These are phyloP conservation scores for Poecile montanus DNA, from an alignment of 2,797 vertebrate species.

Conservation along the genomic window DNA sequence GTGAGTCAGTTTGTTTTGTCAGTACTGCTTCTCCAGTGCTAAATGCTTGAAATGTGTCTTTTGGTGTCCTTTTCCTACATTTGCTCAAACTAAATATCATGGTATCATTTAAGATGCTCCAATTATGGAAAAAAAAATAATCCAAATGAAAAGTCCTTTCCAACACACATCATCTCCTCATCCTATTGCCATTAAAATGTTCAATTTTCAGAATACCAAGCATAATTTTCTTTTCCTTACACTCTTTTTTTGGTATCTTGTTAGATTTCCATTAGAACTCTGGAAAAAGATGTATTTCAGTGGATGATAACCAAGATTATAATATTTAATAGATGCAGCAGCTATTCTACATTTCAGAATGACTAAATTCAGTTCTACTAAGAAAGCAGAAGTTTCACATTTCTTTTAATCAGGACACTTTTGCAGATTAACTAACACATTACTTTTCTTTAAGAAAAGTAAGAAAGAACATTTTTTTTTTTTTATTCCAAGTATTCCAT, in stretches of 20 bases:
- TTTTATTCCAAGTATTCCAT: not conserved
- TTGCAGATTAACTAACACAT: not conserved
- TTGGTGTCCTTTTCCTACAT: not conserved
- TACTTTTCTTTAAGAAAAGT: not conserved
- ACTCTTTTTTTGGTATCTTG: not conserved
- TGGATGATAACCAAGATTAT: not conserved
- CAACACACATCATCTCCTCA: not conserved
- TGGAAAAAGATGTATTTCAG: slow-evolving; percentile 5
- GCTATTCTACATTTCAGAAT: slow-evolving; percentile 1
- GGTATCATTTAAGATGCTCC: not conserved
- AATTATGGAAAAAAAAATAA: slow-evolving; percentile 4
- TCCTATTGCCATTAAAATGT: slow-evolving; percentile 11
- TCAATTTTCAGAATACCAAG: slow-evolving; percentile 13
- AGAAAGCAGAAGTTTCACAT: not conserved
- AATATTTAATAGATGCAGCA: slow-evolving; percentile 12
- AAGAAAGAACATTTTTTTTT: not conserved
- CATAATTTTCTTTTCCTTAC: slow-evolving; percentile 12
- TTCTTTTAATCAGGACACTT: not conserved
- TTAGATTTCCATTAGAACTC: slow-evolving; percentile 16
- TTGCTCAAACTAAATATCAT: not conserved
- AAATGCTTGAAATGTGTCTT: not conserved
- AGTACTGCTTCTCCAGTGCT: not conserved
- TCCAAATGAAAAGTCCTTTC: slow-evolving; percentile 11
- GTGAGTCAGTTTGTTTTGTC: not conserved
- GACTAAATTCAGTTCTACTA: not conserved